A percentile compares a stretch with the other conserved stretches of the same genome.
Evolutionary conservation across 2,888 invertebrate species (phyloP).

Genomic region (Leucophenga maculata): DNA sequence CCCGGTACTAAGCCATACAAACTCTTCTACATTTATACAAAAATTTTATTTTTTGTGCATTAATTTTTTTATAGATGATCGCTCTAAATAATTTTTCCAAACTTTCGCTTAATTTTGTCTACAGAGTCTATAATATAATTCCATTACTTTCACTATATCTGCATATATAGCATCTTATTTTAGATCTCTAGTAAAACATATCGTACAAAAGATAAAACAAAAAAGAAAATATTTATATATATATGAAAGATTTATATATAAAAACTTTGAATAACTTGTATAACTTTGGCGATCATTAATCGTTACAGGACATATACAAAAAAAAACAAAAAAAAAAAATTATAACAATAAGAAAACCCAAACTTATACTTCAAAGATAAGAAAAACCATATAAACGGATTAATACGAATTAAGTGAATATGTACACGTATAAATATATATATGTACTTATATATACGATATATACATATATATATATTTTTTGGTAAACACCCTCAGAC

Average conservation of each 20-base stretch:
- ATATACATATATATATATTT: conserved; percentile 30
- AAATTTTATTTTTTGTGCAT: background rate
- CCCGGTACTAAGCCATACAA: too few species aligned
- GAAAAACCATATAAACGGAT: conserved; percentile 14
- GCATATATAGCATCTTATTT: conserved; percentile 12
- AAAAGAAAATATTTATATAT: conserved; percentile 39
- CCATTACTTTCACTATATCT: background rate
- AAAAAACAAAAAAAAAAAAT: too few species aligned
- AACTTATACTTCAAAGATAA: conserved; percentile 18
- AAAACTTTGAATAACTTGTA: conserved; percentile 13
- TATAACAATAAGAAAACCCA: background rate
- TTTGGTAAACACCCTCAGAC: too few species aligned
- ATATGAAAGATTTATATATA: conserved; percentile 25
- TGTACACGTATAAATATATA: conserved; percentile 45
- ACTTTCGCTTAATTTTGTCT: background rate
- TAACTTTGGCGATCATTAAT: conserved; percentile 25
- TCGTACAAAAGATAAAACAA: conserved; percentile 64
- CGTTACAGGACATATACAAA: background rate
- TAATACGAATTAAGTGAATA: conserved; percentile 31
- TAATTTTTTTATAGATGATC: background rate
- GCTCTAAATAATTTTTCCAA: background rate
- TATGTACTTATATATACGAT: conserved; percentile 36
- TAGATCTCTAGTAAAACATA: conserved; percentile 68
- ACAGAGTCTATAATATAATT: conserved; percentile 33
- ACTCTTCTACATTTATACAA: too few species aligned